Conservation (phyloP, 2,888 invertebrate genomes). For the Disparrhopalites patrizii region DNA sequence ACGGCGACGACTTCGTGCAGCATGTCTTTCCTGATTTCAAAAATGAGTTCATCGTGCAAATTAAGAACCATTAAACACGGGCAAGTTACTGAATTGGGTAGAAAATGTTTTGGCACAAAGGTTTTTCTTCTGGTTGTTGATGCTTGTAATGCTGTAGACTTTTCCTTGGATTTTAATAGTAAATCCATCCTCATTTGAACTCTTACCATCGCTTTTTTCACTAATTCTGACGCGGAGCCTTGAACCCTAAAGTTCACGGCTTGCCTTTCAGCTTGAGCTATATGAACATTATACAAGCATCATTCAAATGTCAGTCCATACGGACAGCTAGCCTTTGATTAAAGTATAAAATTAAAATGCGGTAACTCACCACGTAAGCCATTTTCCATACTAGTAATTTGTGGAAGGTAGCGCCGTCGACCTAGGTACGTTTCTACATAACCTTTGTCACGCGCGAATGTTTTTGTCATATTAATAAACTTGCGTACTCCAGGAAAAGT, state of each 20-base stretch:
- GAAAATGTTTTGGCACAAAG: neutral
- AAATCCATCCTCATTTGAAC: constrained; percentile 57
- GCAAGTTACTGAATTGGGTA: constrained; percentile 35
- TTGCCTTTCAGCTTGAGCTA: constrained; percentile 86
- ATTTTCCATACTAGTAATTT: constrained; percentile 59
- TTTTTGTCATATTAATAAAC: constrained; percentile 60
- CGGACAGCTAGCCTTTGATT: too few species aligned
- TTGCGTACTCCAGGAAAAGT: constrained; percentile 57
- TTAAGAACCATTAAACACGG: constrained; percentile 73
- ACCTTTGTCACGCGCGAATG: constrained; percentile 65
- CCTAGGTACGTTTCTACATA: constrained; percentile 80
- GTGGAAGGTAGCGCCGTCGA: constrained; percentile 71
- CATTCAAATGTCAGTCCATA: too few species aligned
- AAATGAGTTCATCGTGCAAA: constrained; percentile 93
- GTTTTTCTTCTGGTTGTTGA: neutral
- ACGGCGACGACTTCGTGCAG: constrained; percentile 59
- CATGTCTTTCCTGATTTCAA: constrained; percentile 62
- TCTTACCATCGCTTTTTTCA: constrained; percentile 81
- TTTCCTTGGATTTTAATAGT: neutral
- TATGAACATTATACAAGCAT: too few species aligned
- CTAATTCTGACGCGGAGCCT: constrained; percentile 94
- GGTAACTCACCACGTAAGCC: constrained; percentile 55
- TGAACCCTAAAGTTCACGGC: constrained; percentile 94
- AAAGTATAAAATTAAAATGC: too few species aligned
- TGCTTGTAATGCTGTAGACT: too few species aligned